Evolutionary conservation across 1,140 invertebrate species (phyloP).

Genomic region (Caenorhabditis remanei): DNA sequence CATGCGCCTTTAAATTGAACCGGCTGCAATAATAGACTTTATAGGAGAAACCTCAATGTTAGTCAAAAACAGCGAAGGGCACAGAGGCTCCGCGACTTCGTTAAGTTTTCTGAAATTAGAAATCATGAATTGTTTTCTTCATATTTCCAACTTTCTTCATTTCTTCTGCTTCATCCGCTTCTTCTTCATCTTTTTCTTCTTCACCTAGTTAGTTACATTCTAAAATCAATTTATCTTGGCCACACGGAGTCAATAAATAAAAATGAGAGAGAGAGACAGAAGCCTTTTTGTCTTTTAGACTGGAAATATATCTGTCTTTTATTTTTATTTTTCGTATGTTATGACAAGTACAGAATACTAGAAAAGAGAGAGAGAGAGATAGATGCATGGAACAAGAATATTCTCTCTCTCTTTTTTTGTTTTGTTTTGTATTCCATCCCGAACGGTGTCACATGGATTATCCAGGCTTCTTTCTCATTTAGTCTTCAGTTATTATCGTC

Average conservation of each 20-base stretch:
- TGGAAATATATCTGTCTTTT: no score
- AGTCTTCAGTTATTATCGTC: neutral
- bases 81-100: no score
- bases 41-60: neutral
- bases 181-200: neutral
- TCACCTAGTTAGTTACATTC: neutral
- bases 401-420: neutral
- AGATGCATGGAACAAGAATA: constrained; percentile 5
- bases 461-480: constrained; percentile 7
- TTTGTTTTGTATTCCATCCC: neutral
- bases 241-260: constrained; percentile 15
- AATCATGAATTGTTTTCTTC: no score
- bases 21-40: no score
- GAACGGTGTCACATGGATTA: neutral
- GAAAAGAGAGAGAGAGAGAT: no score
- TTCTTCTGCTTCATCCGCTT: no score
- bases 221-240: constrained; percentile 27
- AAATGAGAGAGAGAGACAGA: neutral
- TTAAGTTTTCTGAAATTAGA: no score
- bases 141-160: neutral
- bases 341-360: neutral
- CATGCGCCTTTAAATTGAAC: no score
- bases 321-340: neutral
- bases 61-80: no score
- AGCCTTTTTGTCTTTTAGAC: neutral